Evolutionary conservation across 2,113 vertebrate genomes (phyloP), one percentile per base, ranked within the genome.

Genomic region (Dendrocopos noguchii): DNA sequence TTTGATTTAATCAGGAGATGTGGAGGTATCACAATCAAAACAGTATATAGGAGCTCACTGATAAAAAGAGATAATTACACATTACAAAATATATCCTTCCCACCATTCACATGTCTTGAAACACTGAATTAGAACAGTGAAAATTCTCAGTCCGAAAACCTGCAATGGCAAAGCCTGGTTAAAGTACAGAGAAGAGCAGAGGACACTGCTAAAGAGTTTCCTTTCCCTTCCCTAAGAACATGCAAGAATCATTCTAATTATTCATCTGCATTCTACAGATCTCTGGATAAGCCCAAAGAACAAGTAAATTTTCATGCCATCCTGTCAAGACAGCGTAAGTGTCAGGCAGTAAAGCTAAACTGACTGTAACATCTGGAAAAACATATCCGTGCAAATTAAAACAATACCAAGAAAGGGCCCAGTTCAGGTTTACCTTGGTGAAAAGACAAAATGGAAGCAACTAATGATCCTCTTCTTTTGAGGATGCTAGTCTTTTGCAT

Each of bases 1-100:
- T 96, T 95, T 94, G 95, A 96, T 95, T 96, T 96, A 96, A 96
- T 96, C 96, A 96, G 87, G 80, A 1, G 0, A 88, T 59, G 85
- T 90, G 66, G 39, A 96, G 94, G 94, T 96, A 96, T 95, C 93
- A 95, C 91, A 96, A 93, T 95, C 96, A 96, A 94, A 95, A 80
- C 87, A 92, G 70, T 70, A 88, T 33, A 78, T 82, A 90, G 82
- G 61, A 94, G 59, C 50, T 94, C 80, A 68, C 61, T 88, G 61
- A 16, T 95, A 90, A 94, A 94, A 80, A 90, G 79, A 91, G 73
- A 80, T 94, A 96, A 96, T 96, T 95, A 84, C 57, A 81, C 85
- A 55, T 93, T 76, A 81, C 44, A 91, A 90, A 96, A 91, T 50
- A 60, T 78, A 80, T 81, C 70, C 85, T 94, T 91, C 73, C 82